These are phyloP conservation scores for Oncorhynchus mykiss DNA, from an alignment of 2,113 vertebrate genomes.

Conservation along the genomic window DNA sequence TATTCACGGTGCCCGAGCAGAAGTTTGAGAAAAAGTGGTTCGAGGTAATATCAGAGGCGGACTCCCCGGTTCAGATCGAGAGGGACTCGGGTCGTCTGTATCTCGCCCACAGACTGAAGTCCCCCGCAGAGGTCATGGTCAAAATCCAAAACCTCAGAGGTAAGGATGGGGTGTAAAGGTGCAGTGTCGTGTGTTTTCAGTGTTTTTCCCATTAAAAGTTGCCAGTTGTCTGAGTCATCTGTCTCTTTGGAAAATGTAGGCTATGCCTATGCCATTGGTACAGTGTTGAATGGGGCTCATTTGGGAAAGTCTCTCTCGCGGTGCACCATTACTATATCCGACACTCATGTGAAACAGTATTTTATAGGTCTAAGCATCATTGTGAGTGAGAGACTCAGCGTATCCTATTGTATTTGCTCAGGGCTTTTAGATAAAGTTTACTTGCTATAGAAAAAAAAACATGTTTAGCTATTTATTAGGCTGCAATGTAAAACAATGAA, in stretches of 20 bases:
- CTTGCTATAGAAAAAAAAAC: too few relatives aligned
- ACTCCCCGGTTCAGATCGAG: conserved; percentile 75
- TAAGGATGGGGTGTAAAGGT: conserved; percentile 45
- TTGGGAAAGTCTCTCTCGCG: too few relatives aligned
- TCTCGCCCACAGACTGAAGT: conserved; percentile 69
- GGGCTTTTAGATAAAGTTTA: too few relatives aligned
- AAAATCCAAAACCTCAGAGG: conserved; percentile 79
- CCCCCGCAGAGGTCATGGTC: conserved; percentile 73
- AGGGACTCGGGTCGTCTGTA: conserved; percentile 80
- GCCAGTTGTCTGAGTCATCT: background rate
- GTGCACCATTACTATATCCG: too few relatives aligned
- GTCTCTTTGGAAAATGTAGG: background rate
- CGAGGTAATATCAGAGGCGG: conserved; percentile 68
- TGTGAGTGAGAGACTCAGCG: too few relatives aligned
- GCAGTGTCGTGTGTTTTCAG: background rate
- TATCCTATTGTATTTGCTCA: too few relatives aligned
- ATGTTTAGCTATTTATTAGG: too few relatives aligned
- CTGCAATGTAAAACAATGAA: too few relatives aligned
- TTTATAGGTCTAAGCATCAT: too few relatives aligned
- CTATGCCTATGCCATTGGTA: too few relatives aligned
- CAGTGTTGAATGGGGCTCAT: too few relatives aligned
- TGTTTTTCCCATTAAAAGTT: background rate
- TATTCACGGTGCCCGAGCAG: conserved; percentile 81
- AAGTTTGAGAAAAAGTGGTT: conserved; percentile 76
- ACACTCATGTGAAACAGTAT: too few relatives aligned